Conservation (phyloP, 2,888 invertebrate species). For the Drosophila demipolita region DNA sequence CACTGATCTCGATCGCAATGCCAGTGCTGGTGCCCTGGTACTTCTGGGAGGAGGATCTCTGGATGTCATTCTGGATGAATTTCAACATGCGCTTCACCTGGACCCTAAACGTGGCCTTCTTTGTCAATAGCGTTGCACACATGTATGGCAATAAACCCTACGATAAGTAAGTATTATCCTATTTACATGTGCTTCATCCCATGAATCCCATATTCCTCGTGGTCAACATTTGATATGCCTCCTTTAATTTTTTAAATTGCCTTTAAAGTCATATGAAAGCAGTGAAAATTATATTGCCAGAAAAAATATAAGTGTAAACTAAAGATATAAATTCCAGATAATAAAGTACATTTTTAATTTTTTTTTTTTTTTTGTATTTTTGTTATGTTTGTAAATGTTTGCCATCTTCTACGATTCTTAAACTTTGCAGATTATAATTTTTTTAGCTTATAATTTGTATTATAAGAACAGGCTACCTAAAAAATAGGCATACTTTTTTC, state of each 20-base stretch:
- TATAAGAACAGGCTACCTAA: neutral
- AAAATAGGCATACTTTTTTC: neutral
- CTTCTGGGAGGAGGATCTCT: constrained; percentile 92
- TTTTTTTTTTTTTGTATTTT: no score
- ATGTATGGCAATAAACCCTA: constrained; percentile 97
- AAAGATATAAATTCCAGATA: neutral
- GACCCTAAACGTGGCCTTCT: constrained; percentile 95
- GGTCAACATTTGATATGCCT: neutral
- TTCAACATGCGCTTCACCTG: constrained; percentile 93
- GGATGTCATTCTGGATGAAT: constrained; percentile 93
- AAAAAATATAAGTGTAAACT: neutral
- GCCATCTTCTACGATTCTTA: neutral
- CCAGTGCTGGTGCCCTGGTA: constrained; percentile 93
- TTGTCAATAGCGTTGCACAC: constrained; percentile 98
- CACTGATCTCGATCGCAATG: constrained; percentile 88
- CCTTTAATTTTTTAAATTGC: neutral
- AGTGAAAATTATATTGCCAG: neutral
- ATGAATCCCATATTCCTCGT: no score
- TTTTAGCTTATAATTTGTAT: no score
- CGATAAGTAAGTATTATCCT: constrained; percentile 88
- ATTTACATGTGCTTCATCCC: neutral
- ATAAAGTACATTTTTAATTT: neutral
- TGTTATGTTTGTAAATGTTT: neutral
- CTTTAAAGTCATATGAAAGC: neutral
- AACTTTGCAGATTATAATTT: no score